Conservation (phyloP, 2,797 vertebrate species). For the Limnodromus scolopaceus region DNA sequence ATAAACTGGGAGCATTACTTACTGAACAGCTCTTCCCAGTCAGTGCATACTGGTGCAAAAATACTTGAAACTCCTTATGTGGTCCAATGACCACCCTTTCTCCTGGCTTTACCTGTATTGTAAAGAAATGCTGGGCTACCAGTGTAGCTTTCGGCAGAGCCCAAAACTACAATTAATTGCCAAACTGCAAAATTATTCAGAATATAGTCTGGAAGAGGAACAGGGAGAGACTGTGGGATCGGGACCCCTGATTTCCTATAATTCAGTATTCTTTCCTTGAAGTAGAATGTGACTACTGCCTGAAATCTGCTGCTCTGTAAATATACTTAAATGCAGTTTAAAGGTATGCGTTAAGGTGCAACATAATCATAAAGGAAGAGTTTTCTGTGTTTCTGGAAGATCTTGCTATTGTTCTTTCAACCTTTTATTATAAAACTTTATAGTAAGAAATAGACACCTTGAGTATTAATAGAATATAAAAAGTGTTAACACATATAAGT, state of each 20-base stretch:
- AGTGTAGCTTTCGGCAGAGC: neutral
- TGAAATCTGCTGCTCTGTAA: neutral
- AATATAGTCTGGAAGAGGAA: neutral
- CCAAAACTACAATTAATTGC: neutral
- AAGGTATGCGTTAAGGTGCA: neutral
- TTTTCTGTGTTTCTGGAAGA: neutral
- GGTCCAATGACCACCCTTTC: neutral
- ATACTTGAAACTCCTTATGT: neutral
- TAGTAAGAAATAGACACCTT: neutral
- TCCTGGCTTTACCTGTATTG: neutral
- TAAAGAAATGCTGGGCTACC: neutral
- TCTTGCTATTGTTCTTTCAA: neutral
- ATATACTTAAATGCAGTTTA: neutral
- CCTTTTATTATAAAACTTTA: slow-evolving; percentile 4
- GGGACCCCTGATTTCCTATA: neutral
- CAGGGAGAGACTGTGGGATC: neutral
- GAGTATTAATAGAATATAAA: slow-evolving; percentile 35
- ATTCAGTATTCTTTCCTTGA: neutral
- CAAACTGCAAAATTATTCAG: neutral
- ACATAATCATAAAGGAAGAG: neutral
- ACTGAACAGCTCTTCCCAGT: neutral
- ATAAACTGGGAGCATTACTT: neutral
- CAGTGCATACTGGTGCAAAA: neutral
- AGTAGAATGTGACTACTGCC: neutral
- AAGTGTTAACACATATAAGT: neutral